Conservation (phyloP, 2,888 invertebrate genomes). For the Drosophila fungiperda region DNA sequence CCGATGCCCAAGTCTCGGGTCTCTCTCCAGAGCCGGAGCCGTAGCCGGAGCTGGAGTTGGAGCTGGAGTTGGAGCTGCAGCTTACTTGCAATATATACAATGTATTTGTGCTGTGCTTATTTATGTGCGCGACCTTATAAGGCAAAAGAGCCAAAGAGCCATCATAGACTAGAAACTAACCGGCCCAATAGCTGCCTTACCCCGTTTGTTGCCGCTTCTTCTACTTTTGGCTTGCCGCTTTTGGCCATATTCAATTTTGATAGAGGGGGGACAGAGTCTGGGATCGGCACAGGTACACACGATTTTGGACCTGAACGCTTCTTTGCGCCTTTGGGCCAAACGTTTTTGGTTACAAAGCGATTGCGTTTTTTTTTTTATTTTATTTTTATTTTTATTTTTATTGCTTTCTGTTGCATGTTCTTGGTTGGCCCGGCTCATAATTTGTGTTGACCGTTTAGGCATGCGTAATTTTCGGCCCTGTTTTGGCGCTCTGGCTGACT, state of each 20-base stretch:
- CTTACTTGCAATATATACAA: slow-evolving; percentile 61
- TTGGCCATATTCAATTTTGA: slow-evolving; percentile 75
- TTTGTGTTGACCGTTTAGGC: slow-evolving; percentile 65
- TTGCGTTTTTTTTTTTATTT: slow-evolving; percentile 62
- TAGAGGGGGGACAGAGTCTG: slow-evolving; percentile 16
- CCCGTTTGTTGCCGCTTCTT: slow-evolving; percentile 17
- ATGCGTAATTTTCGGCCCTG: slow-evolving; percentile 75
- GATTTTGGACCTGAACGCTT: slow-evolving; percentile 39
- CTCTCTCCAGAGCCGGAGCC: slow-evolving; percentile 11
- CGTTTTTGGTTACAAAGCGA: slow-evolving; percentile 71
- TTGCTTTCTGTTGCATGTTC: slow-evolving; percentile 45
- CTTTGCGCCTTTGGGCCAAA: slow-evolving; percentile 59
- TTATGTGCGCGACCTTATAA: slow-evolving; percentile 80
- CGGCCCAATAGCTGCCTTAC: slow-evolving; percentile 30
- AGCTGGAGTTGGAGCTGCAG: slow-evolving; percentile 10
- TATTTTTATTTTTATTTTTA: slow-evolving; percentile 71
- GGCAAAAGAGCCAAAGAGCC: slow-evolving; percentile 41
- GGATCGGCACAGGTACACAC: slow-evolving; percentile 52
- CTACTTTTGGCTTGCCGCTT: slow-evolving; percentile 55
- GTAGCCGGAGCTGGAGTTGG: slow-evolving; percentile 1
- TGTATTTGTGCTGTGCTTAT: slow-evolving; percentile 73
- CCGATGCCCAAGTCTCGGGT: slow-evolving; percentile 35
- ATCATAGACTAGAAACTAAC: slow-evolving; percentile 16
- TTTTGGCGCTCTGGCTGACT: slow-evolving; percentile 41
- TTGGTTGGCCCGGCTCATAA: slow-evolving; percentile 55